phyloP scores from a whole-genome alignment of 2,113 vertebrate genomes.

The Cheirogaleus medius region DNA sequence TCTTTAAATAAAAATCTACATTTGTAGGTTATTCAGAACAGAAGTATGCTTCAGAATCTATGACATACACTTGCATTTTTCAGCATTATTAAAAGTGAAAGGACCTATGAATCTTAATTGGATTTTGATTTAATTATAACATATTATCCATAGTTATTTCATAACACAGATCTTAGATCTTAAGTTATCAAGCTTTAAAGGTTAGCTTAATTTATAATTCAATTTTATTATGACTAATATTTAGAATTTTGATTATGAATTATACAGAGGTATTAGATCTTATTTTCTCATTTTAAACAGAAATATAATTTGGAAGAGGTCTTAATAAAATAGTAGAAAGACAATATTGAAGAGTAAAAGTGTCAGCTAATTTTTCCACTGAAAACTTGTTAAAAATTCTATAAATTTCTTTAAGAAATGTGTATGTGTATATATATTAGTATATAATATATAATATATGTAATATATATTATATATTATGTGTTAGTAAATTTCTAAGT shows the following conservation, averaged over 20 bases:
- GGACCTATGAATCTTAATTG: slow-evolving; percentile 48
- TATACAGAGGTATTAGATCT: neutral
- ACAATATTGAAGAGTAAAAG: neutral
- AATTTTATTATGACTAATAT: slow-evolving; percentile 27
- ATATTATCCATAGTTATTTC: neutral
- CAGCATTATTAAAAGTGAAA: slow-evolving; percentile 59
- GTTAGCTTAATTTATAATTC: slow-evolving; percentile 38
- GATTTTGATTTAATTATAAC: slow-evolving; percentile 53
- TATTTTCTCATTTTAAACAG: slow-evolving; percentile 6
- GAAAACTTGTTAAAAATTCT: neutral
- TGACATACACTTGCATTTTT: slow-evolving; percentile 35
- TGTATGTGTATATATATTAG: neutral
- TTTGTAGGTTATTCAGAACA: neutral
- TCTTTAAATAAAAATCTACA: neutral
- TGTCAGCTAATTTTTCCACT: neutral
- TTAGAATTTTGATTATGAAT: neutral
- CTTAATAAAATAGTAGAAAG: neutral
- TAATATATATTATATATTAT: no score
- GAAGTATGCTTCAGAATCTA: slow-evolving; percentile 9
- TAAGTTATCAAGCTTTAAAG: slow-evolving; percentile 63
- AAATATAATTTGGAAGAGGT: neutral
- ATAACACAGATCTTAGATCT: neutral
- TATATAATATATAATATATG: neutral
- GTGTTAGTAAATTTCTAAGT: neutral
- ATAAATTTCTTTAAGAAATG: neutral